These are phyloP conservation scores for Argyra leucocephala DNA, from an alignment of 2,888 invertebrate species.

Conservation along the genomic window DNA sequence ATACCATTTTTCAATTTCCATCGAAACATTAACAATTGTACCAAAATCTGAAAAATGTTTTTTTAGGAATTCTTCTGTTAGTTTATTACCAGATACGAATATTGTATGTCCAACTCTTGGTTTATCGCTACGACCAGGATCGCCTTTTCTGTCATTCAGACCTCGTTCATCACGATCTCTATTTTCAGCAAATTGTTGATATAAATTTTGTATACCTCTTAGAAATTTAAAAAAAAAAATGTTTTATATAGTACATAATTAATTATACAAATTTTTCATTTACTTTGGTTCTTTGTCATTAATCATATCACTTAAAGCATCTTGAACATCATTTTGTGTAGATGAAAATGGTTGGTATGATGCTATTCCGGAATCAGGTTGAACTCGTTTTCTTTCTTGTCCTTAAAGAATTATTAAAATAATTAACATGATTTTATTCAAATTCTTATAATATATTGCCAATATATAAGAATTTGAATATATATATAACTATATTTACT, in stretches of 20 bases:
- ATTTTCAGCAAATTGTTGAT: constrained; percentile 65
- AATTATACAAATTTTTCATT: background rate
- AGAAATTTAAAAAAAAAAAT: constrained; percentile 18
- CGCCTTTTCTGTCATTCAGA: constrained; percentile 44
- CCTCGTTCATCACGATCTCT: constrained; percentile 55
- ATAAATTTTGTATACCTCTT: constrained; percentile 50
- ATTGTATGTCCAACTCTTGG: constrained; percentile 71
- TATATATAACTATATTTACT: background rate
- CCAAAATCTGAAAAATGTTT: constrained; percentile 64
- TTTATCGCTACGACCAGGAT: constrained; percentile 46
- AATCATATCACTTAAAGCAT: constrained; percentile 59
- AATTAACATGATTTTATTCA: background rate
- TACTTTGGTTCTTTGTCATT: constrained; percentile 50
- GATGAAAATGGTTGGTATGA: constrained; percentile 89
- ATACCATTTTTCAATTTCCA: constrained; percentile 75
- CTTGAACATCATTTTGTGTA: constrained; percentile 66
- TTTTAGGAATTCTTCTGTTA: constrained; percentile 68
- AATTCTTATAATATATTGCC: background rate
- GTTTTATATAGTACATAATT: background rate
- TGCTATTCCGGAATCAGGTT: constrained; percentile 61
- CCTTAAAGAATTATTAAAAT: constrained; percentile 44
- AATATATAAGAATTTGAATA: too few species aligned
- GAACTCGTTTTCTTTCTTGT: constrained; percentile 59
- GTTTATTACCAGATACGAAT: constrained; percentile 68
- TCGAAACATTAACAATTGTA: constrained; percentile 67